phyloP scores from a whole-genome alignment of 2,888 invertebrate genomes.

The Hyppa rectilinea region DNA sequence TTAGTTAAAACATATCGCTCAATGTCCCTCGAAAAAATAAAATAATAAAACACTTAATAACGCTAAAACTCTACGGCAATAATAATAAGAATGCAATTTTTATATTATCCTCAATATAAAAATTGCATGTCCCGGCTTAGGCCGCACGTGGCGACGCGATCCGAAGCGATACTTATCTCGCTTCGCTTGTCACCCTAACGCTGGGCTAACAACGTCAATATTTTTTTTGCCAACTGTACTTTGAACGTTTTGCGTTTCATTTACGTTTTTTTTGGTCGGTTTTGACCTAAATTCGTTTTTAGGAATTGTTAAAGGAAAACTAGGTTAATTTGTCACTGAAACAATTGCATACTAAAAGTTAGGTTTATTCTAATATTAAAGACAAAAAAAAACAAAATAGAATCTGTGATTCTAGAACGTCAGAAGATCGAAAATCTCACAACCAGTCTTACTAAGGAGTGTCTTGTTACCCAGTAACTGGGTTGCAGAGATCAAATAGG shows the following conservation, averaged over 20 bases:
- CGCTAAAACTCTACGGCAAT: slow-evolving; percentile 70
- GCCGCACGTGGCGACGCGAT: slow-evolving; percentile 79
- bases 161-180: slow-evolving; percentile 84
- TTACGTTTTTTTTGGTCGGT: slow-evolving; percentile 4
- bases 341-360: no score
- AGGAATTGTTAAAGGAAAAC: no score
- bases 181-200: slow-evolving; percentile 82
- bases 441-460: neutral
- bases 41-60: slow-evolving; percentile 76
- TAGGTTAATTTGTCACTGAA: no score
- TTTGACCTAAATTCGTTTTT: no score
- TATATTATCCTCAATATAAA: no score
- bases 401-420: neutral
- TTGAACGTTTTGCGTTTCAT: slow-evolving; percentile 22
- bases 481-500: neutral
- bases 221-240: slow-evolving; percentile 63
- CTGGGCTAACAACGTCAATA: slow-evolving; percentile 55
- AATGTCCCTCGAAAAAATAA: slow-evolving; percentile 11
- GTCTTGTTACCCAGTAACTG: neutral
- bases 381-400: no score
- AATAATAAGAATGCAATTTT: slow-evolving; percentile 80
- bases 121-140: slow-evolving; percentile 82
- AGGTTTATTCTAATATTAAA: no score
- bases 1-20: neutral
- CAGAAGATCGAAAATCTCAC: neutral